Conservation (phyloP, 2,113 vertebrate genomes). For the Tamias sibiricus region DNA sequence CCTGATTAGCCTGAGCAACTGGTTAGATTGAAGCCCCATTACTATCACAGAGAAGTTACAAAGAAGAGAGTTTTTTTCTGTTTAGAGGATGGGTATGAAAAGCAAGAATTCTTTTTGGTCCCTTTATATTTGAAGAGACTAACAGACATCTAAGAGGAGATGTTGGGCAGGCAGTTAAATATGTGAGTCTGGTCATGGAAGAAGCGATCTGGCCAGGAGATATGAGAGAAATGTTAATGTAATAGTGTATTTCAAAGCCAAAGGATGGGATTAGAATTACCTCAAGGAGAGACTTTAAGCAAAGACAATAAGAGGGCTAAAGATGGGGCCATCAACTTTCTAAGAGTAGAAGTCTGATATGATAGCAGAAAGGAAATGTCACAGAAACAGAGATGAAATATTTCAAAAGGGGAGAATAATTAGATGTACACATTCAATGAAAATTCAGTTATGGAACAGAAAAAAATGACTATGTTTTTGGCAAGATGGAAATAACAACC, state of each 20-base stretch:
- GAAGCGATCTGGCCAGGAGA: background rate
- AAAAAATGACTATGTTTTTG: background rate
- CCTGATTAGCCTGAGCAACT: background rate
- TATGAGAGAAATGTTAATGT: background rate
- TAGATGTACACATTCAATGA: background rate
- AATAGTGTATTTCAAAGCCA: background rate
- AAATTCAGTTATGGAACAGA: background rate
- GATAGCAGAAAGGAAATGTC: background rate
- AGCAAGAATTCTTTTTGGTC: background rate
- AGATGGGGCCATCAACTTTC: background rate
- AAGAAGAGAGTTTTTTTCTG: background rate
- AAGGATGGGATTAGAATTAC: background rate
- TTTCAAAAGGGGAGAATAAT: background rate
- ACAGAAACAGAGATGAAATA: background rate
- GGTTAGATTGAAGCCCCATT: background rate
- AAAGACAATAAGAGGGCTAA: background rate
- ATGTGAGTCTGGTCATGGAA: background rate
- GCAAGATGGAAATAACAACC: background rate
- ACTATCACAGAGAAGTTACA: background rate
- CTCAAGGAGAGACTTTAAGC: background rate
- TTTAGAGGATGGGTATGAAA: background rate
- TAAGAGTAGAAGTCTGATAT: background rate
- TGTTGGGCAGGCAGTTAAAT: background rate
- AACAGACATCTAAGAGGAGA: background rate
- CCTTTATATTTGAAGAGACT: background rate